A percentile compares a stretch with the other conserved stretches of the same genome.
Conservation (phyloP, 1,140 invertebrate genomes). For the Pomacea maculata region DNA sequence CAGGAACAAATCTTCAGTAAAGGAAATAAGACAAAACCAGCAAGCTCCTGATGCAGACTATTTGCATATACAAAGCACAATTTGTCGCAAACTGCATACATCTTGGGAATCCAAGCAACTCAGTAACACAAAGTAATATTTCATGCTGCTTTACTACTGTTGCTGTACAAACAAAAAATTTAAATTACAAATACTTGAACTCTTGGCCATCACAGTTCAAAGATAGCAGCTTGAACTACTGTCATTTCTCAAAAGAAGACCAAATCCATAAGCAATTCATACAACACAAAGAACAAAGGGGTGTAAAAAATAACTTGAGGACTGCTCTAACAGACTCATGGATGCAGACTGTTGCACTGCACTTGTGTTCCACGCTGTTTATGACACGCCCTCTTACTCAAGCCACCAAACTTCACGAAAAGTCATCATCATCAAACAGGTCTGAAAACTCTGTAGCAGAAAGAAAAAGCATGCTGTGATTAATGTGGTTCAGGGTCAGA, state of each 20-base stretch:
- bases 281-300: background rate
- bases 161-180: no score
- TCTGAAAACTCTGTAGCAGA: constrained; percentile 62
- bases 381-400: background rate
- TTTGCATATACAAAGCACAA: no score
- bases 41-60: no score
- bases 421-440: constrained; percentile 66
- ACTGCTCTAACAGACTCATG: background rate
- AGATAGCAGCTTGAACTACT: background rate
- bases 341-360: background rate
- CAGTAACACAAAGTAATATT: no score
- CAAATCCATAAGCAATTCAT: background rate
- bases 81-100: no score
- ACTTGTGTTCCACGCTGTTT: background rate
- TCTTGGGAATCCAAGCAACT: no score
- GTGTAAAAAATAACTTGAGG: background rate
- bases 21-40: no score
- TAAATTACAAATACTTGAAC: no score
- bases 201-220: background rate
- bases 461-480: background rate
- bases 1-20: no score
- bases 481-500: no score
- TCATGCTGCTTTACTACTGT: no score
- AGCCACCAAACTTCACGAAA: constrained; percentile 33
- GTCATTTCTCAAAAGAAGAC: background rate